A percentile compares a stretch with the other conserved stretches of the same genome.
These are phyloP conservation scores for Acronicta psi DNA, from an alignment of 2,888 invertebrate genomes.

Conservation along the genomic window DNA sequence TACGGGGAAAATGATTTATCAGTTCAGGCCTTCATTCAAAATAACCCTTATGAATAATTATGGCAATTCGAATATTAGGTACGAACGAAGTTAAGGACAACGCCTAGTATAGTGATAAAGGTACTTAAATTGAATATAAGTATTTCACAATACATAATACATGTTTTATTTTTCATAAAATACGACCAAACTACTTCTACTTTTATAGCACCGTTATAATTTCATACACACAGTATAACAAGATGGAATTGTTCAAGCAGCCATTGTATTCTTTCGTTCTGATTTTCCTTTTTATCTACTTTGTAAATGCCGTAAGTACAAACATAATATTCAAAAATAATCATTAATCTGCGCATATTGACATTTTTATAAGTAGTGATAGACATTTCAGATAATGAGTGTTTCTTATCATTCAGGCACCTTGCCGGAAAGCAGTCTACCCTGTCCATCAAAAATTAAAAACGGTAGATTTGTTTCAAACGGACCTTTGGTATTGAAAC, in stretches of 20 bases:
- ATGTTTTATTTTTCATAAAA: constrained; percentile 30
- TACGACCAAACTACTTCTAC: not conserved
- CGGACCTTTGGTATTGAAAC: constrained; percentile 33
- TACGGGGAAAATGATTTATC: no score
- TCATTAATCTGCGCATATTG: no score
- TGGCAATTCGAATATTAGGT: no score
- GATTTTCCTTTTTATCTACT: constrained; percentile 45
- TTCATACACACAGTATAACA: constrained; percentile 1
- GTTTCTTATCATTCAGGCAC: constrained; percentile 57
- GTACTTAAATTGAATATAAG: constrained; percentile 1
- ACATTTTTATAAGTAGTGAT: not conserved
- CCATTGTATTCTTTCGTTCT: constrained; percentile 30
- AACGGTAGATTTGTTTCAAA: constrained; percentile 52
- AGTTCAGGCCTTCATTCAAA: no score
- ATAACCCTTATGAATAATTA: no score
- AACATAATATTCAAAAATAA: not conserved
- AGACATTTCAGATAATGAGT: constrained; percentile 2
- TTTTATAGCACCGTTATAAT: constrained; percentile 12
- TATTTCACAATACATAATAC: constrained; percentile 8
- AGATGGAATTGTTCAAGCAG: constrained; percentile 33
- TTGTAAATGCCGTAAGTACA: constrained; percentile 70
- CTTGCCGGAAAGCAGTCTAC: constrained; percentile 52
- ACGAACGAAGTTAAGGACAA: not conserved
- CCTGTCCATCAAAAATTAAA: constrained; percentile 45
- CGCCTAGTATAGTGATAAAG: not conserved